Evolutionary conservation across 2,113 vertebrate species (phyloP).

Genomic region (Mellivora capensis): DNA sequence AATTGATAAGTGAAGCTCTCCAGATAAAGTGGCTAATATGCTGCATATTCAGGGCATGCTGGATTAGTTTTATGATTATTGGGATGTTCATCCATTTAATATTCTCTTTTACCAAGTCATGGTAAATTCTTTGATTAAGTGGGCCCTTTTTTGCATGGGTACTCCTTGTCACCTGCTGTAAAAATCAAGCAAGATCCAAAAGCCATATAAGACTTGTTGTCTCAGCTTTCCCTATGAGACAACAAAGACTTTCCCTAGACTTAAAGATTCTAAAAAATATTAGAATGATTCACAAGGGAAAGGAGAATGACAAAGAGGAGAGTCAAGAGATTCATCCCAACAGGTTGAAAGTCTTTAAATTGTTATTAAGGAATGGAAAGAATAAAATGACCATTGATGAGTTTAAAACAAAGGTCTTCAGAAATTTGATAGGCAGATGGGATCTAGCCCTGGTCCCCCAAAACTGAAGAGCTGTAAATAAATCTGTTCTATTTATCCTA

Average conservation of each 20-base stretch:
- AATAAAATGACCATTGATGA: background rate
- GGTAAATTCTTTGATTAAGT: background rate
- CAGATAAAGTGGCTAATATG: background rate
- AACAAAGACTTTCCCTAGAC: too few species aligned
- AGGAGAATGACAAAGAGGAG: background rate
- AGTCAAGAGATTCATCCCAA: background rate
- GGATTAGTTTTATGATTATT: background rate
- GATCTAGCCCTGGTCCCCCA: background rate
- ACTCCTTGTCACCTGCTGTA: background rate
- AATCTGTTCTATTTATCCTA: background rate
- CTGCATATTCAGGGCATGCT: background rate
- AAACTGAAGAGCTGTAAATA: background rate
- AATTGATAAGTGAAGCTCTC: background rate
- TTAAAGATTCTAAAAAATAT: background rate
- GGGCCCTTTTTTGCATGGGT: background rate
- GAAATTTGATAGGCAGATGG: background rate
- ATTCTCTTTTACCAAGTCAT: background rate
- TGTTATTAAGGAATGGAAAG: background rate
- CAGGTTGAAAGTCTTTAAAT: background rate
- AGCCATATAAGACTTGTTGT: background rate
- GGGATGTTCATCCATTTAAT: background rate
- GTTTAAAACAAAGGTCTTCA: background rate
- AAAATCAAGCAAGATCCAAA: background rate
- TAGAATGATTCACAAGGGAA: background rate
- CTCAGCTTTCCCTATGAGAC: background rate